Percentiles rank a stretch among this genome's conserved stretches.
phyloP scores from a whole-genome alignment of 1,140 invertebrate species.

The Philotrypesis tridentata region DNA sequence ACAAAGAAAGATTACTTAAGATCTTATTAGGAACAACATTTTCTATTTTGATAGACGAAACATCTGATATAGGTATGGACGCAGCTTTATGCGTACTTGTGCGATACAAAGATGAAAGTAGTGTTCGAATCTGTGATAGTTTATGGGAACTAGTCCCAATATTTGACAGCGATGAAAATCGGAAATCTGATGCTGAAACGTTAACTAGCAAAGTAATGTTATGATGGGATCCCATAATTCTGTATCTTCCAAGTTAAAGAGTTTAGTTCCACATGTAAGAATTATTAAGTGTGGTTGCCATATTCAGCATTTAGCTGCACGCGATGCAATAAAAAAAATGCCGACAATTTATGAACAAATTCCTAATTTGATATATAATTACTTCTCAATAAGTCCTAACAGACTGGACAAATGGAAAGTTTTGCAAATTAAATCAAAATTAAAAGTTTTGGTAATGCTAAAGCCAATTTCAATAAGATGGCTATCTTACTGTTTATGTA shows the following conservation, averaged over 20 bases:
- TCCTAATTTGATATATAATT: not conserved
- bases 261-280: conserved; percentile 57
- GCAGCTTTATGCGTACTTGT: not conserved
- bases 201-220: not conserved
- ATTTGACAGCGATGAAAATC: conserved; percentile 51
- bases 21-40: not conserved
- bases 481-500: not conserved
- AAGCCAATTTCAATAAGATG: not conserved
- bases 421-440: not conserved
- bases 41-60: conserved; percentile 4
- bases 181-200: conserved; percentile 53
- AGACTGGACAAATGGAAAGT: not conserved
- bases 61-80: not conserved
- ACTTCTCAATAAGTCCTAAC: not conserved
- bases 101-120: not conserved
- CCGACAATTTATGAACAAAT: conserved; percentile 59
- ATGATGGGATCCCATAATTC: conserved; percentile 66
- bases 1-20: not conserved
- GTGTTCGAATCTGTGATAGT: not conserved
- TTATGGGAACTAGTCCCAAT: conserved; percentile 61
- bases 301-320: conserved; percentile 62
- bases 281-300: conserved; percentile 68
- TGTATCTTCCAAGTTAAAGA: conserved; percentile 56
- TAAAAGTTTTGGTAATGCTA: not conserved
- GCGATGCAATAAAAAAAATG: conserved; percentile 63